phyloP scores from a whole-genome alignment of 2,888 invertebrate genomes.

The Chouioia cunea region DNA sequence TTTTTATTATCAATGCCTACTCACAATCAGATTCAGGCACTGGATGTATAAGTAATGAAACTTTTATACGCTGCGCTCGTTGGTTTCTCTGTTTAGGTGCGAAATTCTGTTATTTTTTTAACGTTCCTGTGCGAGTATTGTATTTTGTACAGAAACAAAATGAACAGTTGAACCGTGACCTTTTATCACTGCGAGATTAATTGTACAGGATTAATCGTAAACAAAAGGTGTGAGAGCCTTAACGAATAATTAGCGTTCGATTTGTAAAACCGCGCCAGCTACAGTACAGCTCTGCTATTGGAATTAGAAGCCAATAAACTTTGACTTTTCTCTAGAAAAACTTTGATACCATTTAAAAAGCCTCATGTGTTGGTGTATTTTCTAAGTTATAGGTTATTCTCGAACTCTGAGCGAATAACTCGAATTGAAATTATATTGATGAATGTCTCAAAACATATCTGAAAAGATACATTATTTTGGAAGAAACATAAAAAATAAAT shows the following conservation, averaged over 20 bases:
- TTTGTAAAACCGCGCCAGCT: slow-evolving; percentile 36
- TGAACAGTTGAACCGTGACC: slow-evolving; percentile 11
- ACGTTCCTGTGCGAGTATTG: slow-evolving; percentile 17
- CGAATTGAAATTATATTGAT: too few relatives aligned
- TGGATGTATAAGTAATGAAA: too few relatives aligned
- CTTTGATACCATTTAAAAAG: slow-evolving; percentile 7
- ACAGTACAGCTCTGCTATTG: slow-evolving; percentile 42
- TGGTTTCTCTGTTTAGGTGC: slow-evolving; percentile 15
- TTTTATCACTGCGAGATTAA: slow-evolving; percentile 31
- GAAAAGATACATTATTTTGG: too few relatives aligned
- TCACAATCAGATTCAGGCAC: background rate
- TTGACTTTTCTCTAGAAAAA: slow-evolving; percentile 38
- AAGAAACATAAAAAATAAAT: too few relatives aligned
- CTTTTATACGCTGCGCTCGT: slow-evolving; percentile 9
- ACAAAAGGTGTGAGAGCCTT: background rate
- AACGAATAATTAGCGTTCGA: slow-evolving; percentile 31
- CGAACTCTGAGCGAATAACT: too few relatives aligned
- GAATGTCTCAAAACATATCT: too few relatives aligned
- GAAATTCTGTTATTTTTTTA: slow-evolving; percentile 9
- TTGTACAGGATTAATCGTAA: slow-evolving; percentile 35
- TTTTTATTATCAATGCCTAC: slow-evolving; percentile 30
- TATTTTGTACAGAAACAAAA: slow-evolving; percentile 15
- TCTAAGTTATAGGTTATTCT: too few relatives aligned
- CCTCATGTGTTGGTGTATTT: slow-evolving; percentile 8
- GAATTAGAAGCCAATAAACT: slow-evolving; percentile 39